These are phyloP conservation scores for Sarcophaga caerulescens DNA, from an alignment of 2,888 invertebrate species.

Conservation along the genomic window DNA sequence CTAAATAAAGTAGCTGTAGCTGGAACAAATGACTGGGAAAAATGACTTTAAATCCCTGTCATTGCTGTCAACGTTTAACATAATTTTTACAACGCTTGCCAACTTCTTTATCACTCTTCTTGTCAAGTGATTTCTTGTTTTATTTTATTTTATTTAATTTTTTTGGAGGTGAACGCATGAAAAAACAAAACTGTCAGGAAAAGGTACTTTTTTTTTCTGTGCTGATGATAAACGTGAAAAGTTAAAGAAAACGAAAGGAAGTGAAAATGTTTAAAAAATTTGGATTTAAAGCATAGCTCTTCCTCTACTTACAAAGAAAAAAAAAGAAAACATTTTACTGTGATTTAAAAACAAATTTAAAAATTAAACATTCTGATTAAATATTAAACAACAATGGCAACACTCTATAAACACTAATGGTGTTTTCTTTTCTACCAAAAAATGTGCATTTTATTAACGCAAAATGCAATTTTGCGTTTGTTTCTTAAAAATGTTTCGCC, in stretches of 20 bases:
- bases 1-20: slow-evolving; percentile 50
- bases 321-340: neutral
- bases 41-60: slow-evolving; percentile 52
- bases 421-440: too few relatives aligned
- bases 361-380: slow-evolving; percentile 55
- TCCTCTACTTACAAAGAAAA: too few relatives aligned
- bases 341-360: neutral
- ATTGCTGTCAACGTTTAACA: slow-evolving; percentile 54
- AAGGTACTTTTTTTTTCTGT: too few relatives aligned
- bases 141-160: too few relatives aligned
- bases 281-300: neutral
- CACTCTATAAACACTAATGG: neutral
- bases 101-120: slow-evolving; percentile 10
- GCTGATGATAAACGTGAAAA: too few relatives aligned
- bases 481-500: too few relatives aligned
- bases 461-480: too few relatives aligned
- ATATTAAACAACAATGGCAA: slow-evolving; percentile 44
- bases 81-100: slow-evolving; percentile 41
- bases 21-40: slow-evolving; percentile 48
- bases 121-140: neutral
- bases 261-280: too few relatives aligned
- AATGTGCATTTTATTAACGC: too few relatives aligned
- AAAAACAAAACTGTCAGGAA: too few relatives aligned
- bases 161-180: neutral
- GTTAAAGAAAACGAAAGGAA: too few relatives aligned